phyloP scores from a whole-genome alignment of 2,888 invertebrate species.

The Girardia tigrina region DNA sequence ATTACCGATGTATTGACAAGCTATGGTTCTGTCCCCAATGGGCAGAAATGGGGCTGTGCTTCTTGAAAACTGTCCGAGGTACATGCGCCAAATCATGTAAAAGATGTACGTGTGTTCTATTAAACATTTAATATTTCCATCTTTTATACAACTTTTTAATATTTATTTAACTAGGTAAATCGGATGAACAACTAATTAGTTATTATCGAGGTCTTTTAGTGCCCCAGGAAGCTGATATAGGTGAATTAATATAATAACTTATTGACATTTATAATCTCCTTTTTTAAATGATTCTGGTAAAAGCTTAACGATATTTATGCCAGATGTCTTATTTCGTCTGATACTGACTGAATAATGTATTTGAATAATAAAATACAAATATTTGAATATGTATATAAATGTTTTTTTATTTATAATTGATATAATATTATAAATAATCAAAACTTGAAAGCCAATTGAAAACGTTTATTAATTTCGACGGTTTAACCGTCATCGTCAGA shows the following conservation, averaged over 20 bases:
- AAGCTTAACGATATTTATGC: too few species aligned
- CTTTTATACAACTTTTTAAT: background rate
- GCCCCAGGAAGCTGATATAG: background rate
- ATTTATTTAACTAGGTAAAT: too few species aligned
- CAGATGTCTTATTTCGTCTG: too few species aligned
- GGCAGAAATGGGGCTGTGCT: constrained; percentile 3
- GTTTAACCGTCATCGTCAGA: too few species aligned
- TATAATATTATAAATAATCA: too few species aligned
- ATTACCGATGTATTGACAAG: background rate
- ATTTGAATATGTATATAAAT: too few species aligned
- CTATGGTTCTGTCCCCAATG: background rate
- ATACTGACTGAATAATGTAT: too few species aligned
- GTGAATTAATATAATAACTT: background rate
- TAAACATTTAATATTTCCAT: background rate
- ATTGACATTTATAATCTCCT: background rate
- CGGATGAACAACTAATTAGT: background rate
- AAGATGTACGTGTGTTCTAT: background rate
- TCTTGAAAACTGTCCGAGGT: background rate
- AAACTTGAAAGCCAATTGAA: too few species aligned
- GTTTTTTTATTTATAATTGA: too few species aligned
- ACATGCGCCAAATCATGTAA: background rate
- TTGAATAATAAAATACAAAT: too few species aligned
- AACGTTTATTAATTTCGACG: too few species aligned
- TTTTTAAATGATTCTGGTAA: too few species aligned
- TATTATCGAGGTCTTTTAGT: background rate